A percentile compares a stretch with the other conserved stretches of the same genome.
Conservation (phyloP, 2,797 vertebrate species). For the Melanotaenia trifasciata region DNA sequence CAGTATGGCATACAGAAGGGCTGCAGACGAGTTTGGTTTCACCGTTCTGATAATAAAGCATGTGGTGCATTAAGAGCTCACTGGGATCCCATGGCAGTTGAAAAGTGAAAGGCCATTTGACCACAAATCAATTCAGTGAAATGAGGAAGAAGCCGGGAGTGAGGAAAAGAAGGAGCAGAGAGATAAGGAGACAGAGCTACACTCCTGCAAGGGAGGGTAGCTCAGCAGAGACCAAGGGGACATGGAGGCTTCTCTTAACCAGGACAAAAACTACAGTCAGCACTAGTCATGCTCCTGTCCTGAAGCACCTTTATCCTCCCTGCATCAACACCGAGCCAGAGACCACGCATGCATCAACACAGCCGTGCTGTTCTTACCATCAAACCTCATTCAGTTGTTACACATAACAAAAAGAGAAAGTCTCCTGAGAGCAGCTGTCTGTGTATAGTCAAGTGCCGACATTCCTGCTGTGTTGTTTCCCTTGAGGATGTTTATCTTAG, state of each 20-base stretch:
- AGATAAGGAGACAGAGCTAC: conserved; percentile 33
- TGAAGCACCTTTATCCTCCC: conserved; percentile 37
- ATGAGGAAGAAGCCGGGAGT: conserved; percentile 27
- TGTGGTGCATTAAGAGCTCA: conserved; percentile 48
- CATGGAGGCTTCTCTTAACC: conserved; percentile 30
- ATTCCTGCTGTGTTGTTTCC: conserved; percentile 38
- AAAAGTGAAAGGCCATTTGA: conserved; percentile 55
- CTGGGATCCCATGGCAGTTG: conserved; percentile 40
- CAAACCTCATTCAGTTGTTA: conserved; percentile 37
- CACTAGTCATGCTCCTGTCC: conserved; percentile 32
- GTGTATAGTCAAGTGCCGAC: conserved; percentile 23
- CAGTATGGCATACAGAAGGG: conserved; percentile 29
- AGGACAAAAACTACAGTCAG: conserved; percentile 34
- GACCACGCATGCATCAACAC: conserved; percentile 38
- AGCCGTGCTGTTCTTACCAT: conserved; percentile 2
- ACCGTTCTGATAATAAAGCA: conserved; percentile 58
- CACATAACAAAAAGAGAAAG: conserved; percentile 30
- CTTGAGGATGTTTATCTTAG: conserved; percentile 39
- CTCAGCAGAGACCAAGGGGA: conserved; percentile 25
- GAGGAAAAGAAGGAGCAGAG: conserved; percentile 16
- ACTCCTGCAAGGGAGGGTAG: neutral
- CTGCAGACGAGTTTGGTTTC: conserved; percentile 33
- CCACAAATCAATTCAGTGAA: conserved; percentile 46
- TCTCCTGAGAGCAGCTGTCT: conserved; percentile 48
- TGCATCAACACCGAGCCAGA: conserved; percentile 42